Conservation (phyloP, 2,113 vertebrate species). For the Gavialis gangeticus region DNA sequence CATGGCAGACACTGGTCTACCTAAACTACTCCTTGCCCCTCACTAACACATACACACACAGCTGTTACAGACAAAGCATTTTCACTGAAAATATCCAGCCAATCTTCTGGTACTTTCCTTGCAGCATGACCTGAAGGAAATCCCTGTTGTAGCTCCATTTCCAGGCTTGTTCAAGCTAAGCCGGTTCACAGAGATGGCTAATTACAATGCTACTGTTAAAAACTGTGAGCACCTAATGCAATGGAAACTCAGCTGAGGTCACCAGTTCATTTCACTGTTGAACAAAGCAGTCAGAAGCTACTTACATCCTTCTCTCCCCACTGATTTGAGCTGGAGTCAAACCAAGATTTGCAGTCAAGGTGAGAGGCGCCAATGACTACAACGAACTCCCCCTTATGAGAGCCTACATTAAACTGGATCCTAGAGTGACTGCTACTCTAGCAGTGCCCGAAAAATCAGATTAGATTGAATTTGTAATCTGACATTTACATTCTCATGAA, state of each 20-base stretch:
- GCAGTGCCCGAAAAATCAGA: not conserved
- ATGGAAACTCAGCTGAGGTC: not conserved
- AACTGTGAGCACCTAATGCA: not conserved
- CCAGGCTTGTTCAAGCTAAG: not conserved
- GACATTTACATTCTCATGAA: fast-evolving
- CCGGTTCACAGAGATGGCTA: not conserved
- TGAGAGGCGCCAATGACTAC: not conserved
- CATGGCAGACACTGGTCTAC: not conserved
- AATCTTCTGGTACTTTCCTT: not conserved
- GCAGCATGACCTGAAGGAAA: not conserved
- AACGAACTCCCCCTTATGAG: not conserved
- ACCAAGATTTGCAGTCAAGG: not conserved
- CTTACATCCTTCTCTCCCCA: not conserved
- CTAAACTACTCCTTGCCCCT: not conserved
- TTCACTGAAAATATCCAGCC: not conserved
- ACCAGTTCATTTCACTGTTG: not conserved
- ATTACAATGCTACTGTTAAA: not conserved
- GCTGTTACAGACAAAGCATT: not conserved
- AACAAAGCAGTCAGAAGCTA: not conserved
- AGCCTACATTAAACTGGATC: not conserved
- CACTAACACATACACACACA: not conserved
- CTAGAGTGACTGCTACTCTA: not conserved
- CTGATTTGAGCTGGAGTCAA: not conserved
- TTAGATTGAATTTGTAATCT: not conserved
- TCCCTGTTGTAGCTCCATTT: not conserved